Percentiles rank a stretch among this genome's conserved stretches.
phyloP scores from a whole-genome alignment of 2,888 invertebrate genomes.

The Trimorus sp. region DNA sequence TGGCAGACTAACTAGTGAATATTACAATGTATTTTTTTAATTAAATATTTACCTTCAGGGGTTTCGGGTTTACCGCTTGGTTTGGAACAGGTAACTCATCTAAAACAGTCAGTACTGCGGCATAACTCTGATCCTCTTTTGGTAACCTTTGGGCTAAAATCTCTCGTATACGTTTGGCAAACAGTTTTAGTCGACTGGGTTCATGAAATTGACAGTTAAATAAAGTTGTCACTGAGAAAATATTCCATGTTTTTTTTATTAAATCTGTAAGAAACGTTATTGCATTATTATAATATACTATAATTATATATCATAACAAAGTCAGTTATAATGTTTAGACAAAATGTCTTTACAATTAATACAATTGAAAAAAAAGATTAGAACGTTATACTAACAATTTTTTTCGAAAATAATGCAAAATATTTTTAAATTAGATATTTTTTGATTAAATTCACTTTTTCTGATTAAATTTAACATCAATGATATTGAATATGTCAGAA shows the following conservation, averaged over 20 bases:
- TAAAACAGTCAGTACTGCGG: slow-evolving; percentile 70
- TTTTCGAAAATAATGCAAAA: too few relatives aligned
- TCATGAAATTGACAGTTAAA: slow-evolving; percentile 73
- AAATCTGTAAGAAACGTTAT: slow-evolving; percentile 12
- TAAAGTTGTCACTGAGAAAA: slow-evolving; percentile 77
- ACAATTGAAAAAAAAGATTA: too few relatives aligned
- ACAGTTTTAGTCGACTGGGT: slow-evolving; percentile 76
- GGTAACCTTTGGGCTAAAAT: slow-evolving; percentile 73
- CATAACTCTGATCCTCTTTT: slow-evolving; percentile 75
- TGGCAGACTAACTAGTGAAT: slow-evolving; percentile 62
- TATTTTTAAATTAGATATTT: too few relatives aligned
- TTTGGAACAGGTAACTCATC: slow-evolving; percentile 68
- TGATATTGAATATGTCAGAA: too few relatives aligned
- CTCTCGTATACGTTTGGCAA: slow-evolving; percentile 77
- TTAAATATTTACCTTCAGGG: slow-evolving; percentile 8
- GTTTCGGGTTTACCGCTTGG: slow-evolving; percentile 53
- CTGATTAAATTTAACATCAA: too few relatives aligned
- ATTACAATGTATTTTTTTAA: slow-evolving; percentile 30
- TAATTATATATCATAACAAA: too few relatives aligned
- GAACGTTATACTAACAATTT: too few relatives aligned
- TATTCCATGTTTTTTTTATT: slow-evolving; percentile 76
- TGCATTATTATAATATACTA: not conserved
- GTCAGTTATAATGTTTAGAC: too few relatives aligned
- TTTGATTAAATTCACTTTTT: too few relatives aligned
- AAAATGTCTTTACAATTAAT: too few relatives aligned